phyloP scores from a whole-genome alignment of 2,888 invertebrate species.

The Lasioglossum oenotherae region DNA sequence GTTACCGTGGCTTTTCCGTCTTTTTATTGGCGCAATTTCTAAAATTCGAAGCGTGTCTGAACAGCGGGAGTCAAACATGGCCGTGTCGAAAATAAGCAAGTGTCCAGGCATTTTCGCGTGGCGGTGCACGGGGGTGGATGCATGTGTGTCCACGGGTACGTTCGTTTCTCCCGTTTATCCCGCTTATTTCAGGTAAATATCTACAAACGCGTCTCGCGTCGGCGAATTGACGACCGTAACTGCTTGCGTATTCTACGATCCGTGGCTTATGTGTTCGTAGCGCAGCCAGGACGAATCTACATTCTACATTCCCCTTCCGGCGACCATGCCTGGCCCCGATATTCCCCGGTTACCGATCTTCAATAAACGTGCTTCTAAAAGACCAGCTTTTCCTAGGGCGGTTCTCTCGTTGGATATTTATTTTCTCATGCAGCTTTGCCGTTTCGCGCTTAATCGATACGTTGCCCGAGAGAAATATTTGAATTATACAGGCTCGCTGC shows the following conservation, averaged over 20 bases:
- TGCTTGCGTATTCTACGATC: conserved; percentile 34
- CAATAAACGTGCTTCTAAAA: conserved; percentile 33
- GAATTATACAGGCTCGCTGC: conserved; percentile 30
- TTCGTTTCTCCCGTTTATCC: conserved; percentile 46
- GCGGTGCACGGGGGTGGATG: background rate
- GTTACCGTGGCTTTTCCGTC: too few species aligned
- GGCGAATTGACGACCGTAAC: conserved; percentile 34
- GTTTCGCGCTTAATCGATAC: conserved; percentile 51
- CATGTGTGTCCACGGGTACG: background rate
- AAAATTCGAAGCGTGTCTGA: background rate
- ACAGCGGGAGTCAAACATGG: too few species aligned
- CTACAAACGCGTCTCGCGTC: conserved; percentile 22
- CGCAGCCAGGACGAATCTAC: conserved; percentile 7
- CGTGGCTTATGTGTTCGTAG: conserved; percentile 18
- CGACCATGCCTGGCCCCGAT: conserved; percentile 16
- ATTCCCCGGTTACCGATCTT: conserved; percentile 44
- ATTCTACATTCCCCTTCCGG: conserved; percentile 12
- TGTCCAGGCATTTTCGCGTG: background rate
- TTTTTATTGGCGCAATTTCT: background rate
- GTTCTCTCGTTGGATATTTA: conserved; percentile 31
- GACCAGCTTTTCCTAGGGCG: conserved; percentile 2
- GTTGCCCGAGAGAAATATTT: conserved; percentile 36
- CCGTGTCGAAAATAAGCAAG: background rate
- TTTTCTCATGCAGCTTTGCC: conserved; percentile 23
- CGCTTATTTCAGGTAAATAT: conserved; percentile 50